Evolutionary conservation across 2,113 vertebrate genomes (phyloP).

Genomic region (Ramphastos sulfuratus): DNA sequence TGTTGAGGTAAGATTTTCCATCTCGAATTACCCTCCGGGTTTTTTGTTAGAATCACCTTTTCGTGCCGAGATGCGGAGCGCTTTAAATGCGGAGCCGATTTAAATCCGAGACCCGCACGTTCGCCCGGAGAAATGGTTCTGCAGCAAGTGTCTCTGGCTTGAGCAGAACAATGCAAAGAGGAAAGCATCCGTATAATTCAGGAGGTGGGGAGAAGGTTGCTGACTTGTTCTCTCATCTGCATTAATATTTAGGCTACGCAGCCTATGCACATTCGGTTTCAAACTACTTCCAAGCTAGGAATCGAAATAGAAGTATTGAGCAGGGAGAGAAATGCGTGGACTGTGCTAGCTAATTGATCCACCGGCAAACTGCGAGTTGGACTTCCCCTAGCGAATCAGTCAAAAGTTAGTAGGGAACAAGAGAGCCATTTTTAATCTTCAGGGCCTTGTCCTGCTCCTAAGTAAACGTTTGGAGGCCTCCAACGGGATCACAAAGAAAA

Average conservation of each 20-base stretch:
- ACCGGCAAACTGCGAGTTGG: not conserved
- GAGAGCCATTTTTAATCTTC: not conserved
- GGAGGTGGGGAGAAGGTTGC: slow-evolving; percentile 24
- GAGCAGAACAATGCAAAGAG: slow-evolving; percentile 35
- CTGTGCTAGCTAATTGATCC: not conserved
- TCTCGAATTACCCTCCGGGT: not conserved
- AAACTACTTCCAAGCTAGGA: not conserved
- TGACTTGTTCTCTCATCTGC: not conserved
- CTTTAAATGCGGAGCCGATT: not conserved
- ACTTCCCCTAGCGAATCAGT: not conserved
- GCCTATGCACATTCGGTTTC: not conserved
- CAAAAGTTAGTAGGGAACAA: not conserved
- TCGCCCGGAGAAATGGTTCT: not conserved
- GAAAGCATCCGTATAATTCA: slow-evolving; percentile 11
- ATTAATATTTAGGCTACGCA: not conserved
- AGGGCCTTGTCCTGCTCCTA: not conserved
- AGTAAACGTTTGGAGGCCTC: not conserved
- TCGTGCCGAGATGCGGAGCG: not conserved
- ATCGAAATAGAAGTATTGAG: not conserved
- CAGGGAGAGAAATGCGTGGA: not conserved
- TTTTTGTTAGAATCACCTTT: not conserved
- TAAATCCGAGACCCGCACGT: not conserved
- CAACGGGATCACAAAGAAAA: not conserved
- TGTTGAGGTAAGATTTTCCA: slow-evolving; percentile 83
- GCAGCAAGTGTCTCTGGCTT: not conserved